Evolutionary conservation across 2,113 vertebrate genomes (phyloP), one percentile per base, ranked within the genome.

Genomic region (Indicator indicator): DNA sequence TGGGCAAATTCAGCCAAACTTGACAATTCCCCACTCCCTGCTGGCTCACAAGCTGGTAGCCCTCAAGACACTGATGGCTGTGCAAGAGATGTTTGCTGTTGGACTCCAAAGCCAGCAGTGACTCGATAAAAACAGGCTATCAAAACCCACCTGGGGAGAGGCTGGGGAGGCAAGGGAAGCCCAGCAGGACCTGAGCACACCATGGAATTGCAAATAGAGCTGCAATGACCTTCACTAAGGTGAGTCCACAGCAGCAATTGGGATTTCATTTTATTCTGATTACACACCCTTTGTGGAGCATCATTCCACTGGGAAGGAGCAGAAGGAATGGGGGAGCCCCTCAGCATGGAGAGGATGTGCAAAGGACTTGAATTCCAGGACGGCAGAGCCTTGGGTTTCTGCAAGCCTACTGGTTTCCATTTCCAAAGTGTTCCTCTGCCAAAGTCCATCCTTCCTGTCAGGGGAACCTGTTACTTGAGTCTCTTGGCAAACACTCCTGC

Each of bases 11-110:
- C 83, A 76, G 60, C 80, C 76, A 50, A 91, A 62, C 56, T 95
- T 88, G 88, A 90, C 88, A 89, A 80, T 95, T 96, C 64, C 60
- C 36, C 0, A 0, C 81, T 94, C 90, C 94, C 94, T 83, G 91
- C 94, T 95, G 91, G 46, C 76, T 94, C 38, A 11, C 77, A 78
- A n/a, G 62, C 86, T 81, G 81, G 75, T 59, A 60, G 60, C 60
- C 75, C 79, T 67, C 79, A 76, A 95, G 90, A 44, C 85, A 88
- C 87, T 88, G 69, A 59, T 44, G 68, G 28, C 85, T 93, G 42
- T 70, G 85, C 74, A 85, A 86, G 81, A 89, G 67, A 60, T 26
- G 26, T 28, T 90, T 59, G 73, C 58, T 1, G 1, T 32, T 33
- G 83, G 62, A 52, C 74, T 93, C 79, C 83, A 65, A 86, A 76